Percentiles rank a stretch among this genome's conserved stretches.
phyloP scores from a whole-genome alignment of 1,140 invertebrate species.

The Acromyrmex charruanus region DNA sequence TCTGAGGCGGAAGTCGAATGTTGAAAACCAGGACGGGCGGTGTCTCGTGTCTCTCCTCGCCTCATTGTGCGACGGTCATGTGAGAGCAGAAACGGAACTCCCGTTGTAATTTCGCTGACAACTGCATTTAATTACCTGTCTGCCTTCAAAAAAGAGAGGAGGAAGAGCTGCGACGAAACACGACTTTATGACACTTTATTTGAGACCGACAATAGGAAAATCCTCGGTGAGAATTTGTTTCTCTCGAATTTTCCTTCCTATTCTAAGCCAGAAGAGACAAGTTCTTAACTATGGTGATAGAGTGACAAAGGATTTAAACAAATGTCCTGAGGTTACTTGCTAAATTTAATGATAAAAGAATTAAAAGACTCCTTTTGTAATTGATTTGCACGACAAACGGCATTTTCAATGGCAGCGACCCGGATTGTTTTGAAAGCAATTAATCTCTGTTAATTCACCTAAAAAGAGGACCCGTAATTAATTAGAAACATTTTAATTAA shows the following conservation, averaged over 20 bases:
- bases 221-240: background rate
- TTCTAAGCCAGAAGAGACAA: background rate
- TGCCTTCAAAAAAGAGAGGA: conserved; percentile 30
- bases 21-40: conserved; percentile 63
- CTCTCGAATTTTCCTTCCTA: conserved; percentile 16
- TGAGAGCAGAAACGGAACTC: conserved; percentile 49
- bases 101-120: conserved; percentile 64
- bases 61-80: conserved; percentile 59
- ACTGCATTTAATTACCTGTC: conserved; percentile 65
- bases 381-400: background rate
- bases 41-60: conserved; percentile 37
- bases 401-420: background rate
- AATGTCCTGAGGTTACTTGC: background rate
- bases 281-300: conserved; percentile 18
- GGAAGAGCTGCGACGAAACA: background rate
- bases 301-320: conserved; percentile 33
- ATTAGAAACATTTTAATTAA: background rate
- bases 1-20: conserved; percentile 65
- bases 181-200: background rate
- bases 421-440: background rate
- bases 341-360: conserved; percentile 10
- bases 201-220: background rate
- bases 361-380: background rate
- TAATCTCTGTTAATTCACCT: background rate
- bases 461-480: background rate